Evolutionary conservation across 1,140 invertebrate species (phyloP).

Genomic region (Polypedilum vanderplanki): DNA sequence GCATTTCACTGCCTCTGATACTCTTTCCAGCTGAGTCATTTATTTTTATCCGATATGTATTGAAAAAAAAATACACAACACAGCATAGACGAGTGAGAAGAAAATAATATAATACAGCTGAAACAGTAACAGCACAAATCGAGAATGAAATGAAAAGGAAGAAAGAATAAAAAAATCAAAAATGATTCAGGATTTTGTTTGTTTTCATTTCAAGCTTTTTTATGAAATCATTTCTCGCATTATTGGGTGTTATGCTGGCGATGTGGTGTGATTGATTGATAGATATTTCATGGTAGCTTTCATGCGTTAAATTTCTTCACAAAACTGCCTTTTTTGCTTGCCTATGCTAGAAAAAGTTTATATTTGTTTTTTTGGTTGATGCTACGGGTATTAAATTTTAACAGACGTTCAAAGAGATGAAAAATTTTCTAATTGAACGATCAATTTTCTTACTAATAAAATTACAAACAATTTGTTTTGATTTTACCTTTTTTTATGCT

Average conservation of each 20-base stretch:
- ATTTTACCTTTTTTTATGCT: too few species aligned
- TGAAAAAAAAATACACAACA: background rate
- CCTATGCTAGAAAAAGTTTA: too few species aligned
- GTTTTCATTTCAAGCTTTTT: background rate
- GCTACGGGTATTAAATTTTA: too few species aligned
- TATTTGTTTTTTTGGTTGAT: too few species aligned
- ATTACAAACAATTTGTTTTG: too few species aligned
- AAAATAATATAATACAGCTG: too few species aligned
- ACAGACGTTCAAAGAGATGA: too few species aligned
- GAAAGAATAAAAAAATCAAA: slow-evolving; percentile 16
- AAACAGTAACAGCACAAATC: too few species aligned
- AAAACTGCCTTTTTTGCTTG: too few species aligned
- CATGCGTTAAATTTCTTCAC: background rate
- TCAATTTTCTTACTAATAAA: too few species aligned
- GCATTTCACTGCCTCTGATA: background rate
- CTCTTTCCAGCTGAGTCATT: slow-evolving; percentile 27
- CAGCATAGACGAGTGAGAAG: background rate
- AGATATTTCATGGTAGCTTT: slow-evolving; percentile 1
- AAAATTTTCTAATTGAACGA: too few species aligned
- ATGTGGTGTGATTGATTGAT: slow-evolving; percentile 3
- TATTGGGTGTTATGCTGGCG: slow-evolving; percentile 4
- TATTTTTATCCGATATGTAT: slow-evolving; percentile 24
- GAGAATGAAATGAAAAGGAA: background rate
- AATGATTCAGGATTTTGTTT: slow-evolving; percentile 24
- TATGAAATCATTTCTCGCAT: slow-evolving; percentile 14